Percentiles rank a stretch among this genome's conserved stretches.
phyloP scores from a whole-genome alignment of 2,797 vertebrate genomes.

The Sus cebifrons region DNA sequence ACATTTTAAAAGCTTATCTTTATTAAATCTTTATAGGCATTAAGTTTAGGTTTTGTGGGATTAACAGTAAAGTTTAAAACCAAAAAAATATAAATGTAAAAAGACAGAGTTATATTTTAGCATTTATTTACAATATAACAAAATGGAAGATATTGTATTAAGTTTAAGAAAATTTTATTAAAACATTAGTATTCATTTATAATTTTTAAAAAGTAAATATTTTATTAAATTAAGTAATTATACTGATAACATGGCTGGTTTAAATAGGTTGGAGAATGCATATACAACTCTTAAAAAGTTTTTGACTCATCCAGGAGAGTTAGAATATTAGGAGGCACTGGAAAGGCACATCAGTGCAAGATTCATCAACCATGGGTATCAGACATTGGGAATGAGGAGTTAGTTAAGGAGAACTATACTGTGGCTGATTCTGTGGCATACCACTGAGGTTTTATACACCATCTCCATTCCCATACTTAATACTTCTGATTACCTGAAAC shows the following conservation, averaged over 20 bases:
- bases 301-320: not conserved
- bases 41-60: not conserved
- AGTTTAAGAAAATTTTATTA: not conserved
- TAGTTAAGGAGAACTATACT: not conserved
- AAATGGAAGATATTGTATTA: conserved; percentile 37
- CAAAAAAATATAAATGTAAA: too few relatives aligned
- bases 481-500: conserved; percentile 31
- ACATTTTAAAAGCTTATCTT: not conserved
- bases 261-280: not conserved
- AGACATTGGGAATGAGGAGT: not conserved
- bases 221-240: not conserved
- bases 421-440: not conserved
- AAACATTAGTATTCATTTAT: not conserved
- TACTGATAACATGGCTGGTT: not conserved
- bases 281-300: not conserved
- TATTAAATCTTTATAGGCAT: not conserved
- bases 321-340: not conserved
- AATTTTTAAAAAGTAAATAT: conserved; percentile 38
- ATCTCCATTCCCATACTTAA: not conserved
- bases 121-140: conserved; percentile 20
- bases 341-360: not conserved
- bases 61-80: too few relatives aligned
- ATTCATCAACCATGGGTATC: not conserved
- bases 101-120: not conserved
- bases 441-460: not conserved